Conservation (phyloP, 2,113 vertebrate genomes). For the Hypomesus transpacificus region DNA sequence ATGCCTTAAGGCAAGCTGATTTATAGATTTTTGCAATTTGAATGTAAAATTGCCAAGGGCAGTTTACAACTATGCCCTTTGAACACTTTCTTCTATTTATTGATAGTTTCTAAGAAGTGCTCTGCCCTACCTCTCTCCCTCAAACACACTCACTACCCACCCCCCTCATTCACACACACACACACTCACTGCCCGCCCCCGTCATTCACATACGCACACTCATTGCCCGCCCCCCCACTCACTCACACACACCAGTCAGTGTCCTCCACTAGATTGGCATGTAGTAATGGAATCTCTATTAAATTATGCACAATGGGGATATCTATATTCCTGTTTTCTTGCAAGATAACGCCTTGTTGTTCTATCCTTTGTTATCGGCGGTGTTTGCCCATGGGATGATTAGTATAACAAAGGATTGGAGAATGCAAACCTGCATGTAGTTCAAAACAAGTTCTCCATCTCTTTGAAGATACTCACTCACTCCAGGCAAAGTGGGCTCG, state of each 20-base stretch:
- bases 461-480: conserved; percentile 67
- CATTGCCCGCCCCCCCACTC: conserved; percentile 31
- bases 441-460: conserved; percentile 68
- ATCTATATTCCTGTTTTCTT: conserved; percentile 73
- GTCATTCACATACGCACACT: conserved; percentile 4
- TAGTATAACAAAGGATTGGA: conserved; percentile 71
- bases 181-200: background rate
- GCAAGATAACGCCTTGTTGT: conserved; percentile 66
- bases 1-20: too few species aligned
- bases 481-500: conserved; percentile 57
- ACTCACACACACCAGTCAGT: conserved; percentile 31
- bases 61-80: too few species aligned
- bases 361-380: conserved; percentile 70
- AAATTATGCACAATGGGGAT: conserved; percentile 74
- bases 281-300: conserved; percentile 59
- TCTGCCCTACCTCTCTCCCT: background rate
- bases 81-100: too few species aligned
- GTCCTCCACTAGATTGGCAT: conserved; percentile 44
- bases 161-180: background rate
- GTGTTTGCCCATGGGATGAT: conserved; percentile 69
- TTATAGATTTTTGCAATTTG: too few species aligned
- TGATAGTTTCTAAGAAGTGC: too few species aligned
- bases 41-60: too few species aligned
- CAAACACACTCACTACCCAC: background rate
- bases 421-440: conserved; percentile 66